Conservation (phyloP, 1,140 invertebrate genomes). For the Parapsyche elsis region DNA sequence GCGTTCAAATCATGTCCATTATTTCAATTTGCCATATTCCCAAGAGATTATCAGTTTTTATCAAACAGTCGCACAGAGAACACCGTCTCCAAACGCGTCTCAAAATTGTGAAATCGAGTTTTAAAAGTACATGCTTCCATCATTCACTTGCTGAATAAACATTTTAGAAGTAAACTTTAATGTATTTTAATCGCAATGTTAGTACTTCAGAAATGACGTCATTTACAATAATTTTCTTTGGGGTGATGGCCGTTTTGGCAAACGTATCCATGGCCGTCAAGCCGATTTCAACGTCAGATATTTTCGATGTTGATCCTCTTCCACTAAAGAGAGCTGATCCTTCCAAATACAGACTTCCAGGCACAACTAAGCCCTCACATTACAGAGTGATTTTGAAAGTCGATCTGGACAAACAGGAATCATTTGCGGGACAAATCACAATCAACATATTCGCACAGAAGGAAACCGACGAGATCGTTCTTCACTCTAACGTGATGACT, state of each 20-base stretch:
- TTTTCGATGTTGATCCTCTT: neutral
- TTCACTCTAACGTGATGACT: conserved; percentile 64
- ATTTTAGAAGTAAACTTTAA: too few relatives aligned
- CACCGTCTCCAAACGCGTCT: too few relatives aligned
- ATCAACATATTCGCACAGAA: conserved; percentile 66
- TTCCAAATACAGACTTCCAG: conserved; percentile 69
- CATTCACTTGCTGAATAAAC: too few relatives aligned
- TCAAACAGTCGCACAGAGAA: too few relatives aligned
- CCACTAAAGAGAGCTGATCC: neutral
- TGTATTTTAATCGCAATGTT: too few relatives aligned
- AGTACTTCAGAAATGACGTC: too few relatives aligned
- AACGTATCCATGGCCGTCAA: neutral
- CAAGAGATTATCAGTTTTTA: too few relatives aligned
- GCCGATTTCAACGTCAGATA: neutral
- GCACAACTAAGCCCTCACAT: conserved; percentile 68
- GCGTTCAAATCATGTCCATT: too few relatives aligned
- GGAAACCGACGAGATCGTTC: conserved; percentile 63
- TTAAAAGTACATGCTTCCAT: too few relatives aligned
- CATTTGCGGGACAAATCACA: conserved; percentile 71
- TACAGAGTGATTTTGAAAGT: conserved; percentile 75
- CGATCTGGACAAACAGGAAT: conserved; percentile 67
- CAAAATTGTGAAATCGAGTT: too few relatives aligned
- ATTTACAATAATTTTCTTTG: neutral
- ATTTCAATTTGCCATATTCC: too few relatives aligned
- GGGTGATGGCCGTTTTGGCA: neutral